phyloP scores from a whole-genome alignment of 1,140 invertebrate genomes.

The Magallana gigas region DNA sequence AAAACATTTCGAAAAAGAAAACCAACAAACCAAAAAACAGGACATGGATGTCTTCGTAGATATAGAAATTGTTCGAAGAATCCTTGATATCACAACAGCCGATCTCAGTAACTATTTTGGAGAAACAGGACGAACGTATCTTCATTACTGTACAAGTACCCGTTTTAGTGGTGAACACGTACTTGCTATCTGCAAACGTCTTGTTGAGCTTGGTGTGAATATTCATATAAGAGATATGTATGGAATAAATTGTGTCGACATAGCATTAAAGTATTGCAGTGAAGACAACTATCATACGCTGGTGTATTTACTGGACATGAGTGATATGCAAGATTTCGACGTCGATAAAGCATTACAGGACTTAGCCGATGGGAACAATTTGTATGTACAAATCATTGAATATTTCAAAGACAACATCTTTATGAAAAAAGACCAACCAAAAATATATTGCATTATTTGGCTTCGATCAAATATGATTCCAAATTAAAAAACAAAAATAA shows the following conservation, averaged over 20 bases:
- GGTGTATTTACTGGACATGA: neutral
- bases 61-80: neutral
- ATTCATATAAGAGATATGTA: neutral
- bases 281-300: neutral
- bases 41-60: neutral
- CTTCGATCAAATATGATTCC: neutral
- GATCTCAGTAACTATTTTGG: neutral
- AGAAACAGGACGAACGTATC: neutral
- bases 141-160: conserved; percentile 3
- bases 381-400: neutral
- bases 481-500: neutral
- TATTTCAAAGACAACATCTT: neutral
- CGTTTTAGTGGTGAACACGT: neutral
- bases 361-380: neutral
- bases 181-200: neutral
- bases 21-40: too few relatives aligned
- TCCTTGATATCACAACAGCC: neutral
- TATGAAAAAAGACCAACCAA: neutral
- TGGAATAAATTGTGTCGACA: neutral
- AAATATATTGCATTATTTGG: neutral
- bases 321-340: neutral
- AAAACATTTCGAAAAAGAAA: neutral
- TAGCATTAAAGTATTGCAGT: neutral
- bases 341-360: neutral
- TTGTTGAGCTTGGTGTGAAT: neutral